Percentiles rank a stretch among this genome's conserved stretches.
phyloP scores from a whole-genome alignment of 2,113 vertebrate genomes.

The Brachyhypopomus gauderio region DNA sequence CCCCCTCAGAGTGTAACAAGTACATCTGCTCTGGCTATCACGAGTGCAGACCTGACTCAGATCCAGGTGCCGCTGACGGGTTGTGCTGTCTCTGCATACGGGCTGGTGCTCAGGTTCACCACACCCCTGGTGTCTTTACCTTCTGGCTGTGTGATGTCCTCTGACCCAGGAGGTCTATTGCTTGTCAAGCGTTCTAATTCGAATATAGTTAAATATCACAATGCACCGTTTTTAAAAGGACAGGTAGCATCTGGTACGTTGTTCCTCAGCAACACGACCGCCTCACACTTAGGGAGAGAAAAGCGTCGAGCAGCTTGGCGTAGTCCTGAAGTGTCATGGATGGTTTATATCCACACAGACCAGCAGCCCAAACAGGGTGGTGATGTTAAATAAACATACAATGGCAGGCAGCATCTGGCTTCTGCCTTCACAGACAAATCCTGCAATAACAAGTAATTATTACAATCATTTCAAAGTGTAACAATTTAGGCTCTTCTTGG shows the following conservation, averaged over 20 bases:
- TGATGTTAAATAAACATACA: conserved; percentile 61
- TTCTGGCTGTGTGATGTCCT: background rate
- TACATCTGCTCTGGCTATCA: conserved; percentile 14
- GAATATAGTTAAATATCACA: background rate
- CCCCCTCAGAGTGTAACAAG: background rate
- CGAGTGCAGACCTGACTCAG: conserved; percentile 27
- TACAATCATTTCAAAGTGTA: conserved; percentile 14
- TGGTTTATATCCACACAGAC: conserved; percentile 49
- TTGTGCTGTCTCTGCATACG: background rate
- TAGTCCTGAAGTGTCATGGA: conserved; percentile 32
- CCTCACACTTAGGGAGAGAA: background rate
- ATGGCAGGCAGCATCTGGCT: conserved; percentile 3
- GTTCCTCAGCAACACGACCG: background rate
- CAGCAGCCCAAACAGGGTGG: conserved; percentile 57
- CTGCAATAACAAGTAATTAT: conserved; percentile 39
- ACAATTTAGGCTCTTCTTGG: background rate
- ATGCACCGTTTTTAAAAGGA: background rate
- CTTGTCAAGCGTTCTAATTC: too few species aligned
- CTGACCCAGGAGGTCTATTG: too few species aligned
- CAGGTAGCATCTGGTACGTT: background rate
- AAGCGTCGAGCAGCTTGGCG: conserved; percentile 21
- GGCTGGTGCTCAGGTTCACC: background rate
- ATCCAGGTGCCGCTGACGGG: background rate
- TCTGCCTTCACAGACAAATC: conserved; percentile 16
- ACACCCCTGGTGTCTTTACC: background rate